Evolutionary conservation across 2,888 invertebrate species (phyloP), one percentile per base, ranked within the genome.

Genomic region (Mythimna ferrago): DNA sequence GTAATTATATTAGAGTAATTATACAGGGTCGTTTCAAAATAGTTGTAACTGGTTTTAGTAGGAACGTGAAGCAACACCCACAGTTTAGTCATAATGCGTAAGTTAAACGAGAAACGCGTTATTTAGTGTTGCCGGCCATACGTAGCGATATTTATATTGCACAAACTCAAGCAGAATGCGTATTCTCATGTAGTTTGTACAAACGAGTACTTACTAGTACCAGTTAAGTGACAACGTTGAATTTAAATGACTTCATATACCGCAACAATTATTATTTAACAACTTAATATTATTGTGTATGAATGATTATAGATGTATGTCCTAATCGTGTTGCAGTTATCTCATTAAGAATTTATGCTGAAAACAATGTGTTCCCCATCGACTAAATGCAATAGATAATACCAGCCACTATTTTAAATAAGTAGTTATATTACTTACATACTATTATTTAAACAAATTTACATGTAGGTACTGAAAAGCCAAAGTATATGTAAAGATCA

Each of bases 361-460:
- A 90, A 91, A 93, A 88, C 88, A 87, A 93, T 92, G 93, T 93
- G 93, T 94, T 94, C 93, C 89, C 87, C 89, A 92, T 92, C 90
- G 92, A 94, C 91, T 93, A 90, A 87, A 93, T 92, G 91, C 92
- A 93, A 94, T 93, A 93, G 92, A 89, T 86, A 53, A 90, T 89
- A 92, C 90, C 92, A 92, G 92, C 92, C 92, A 92, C 92, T 89
- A 88, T 92, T 92, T 92, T 92, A 87, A 84, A 75, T 72, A 73
- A 51, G 71, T 56, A 67, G 56, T 77, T 74, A 64, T 78, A 74
- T 77, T 78, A 77, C 67, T 78, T 78, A 73, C 62, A 65, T 78
- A 77, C 61, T 76, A 78, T 62, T 77, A 63, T 78, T 81, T 76
- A 77, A 83, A 72, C 16, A 78, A 86, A 83, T 19, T 48, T 48